Evolutionary conservation across 2,113 vertebrate species (phyloP).

Genomic region (Alosa alosa): DNA sequence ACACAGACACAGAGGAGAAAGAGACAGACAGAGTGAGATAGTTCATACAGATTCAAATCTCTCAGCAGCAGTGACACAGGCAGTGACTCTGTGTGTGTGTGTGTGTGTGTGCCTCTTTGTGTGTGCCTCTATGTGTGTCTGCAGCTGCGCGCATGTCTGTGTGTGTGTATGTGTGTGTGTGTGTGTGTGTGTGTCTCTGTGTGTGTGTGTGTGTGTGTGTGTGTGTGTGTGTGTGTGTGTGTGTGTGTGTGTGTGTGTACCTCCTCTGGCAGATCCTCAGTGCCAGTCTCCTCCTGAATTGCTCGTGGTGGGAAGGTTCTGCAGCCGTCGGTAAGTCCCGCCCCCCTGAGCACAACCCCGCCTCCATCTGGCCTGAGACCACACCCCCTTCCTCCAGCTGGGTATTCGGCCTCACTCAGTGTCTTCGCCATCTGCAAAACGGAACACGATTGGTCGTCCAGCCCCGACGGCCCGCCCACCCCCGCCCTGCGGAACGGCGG

Average conservation of each 20-base stretch:
- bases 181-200: not conserved
- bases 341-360: conserved; percentile 51
- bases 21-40: no score
- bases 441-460: conserved; percentile 91
- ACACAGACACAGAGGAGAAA: no score
- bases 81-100: no score
- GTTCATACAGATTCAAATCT: no score
- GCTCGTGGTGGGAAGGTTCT: conserved; percentile 83
- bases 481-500: conserved; percentile 45
- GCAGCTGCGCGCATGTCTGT: no score
- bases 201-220: not conserved
- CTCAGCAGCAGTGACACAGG: no score
- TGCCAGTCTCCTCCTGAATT: conserved; percentile 87
- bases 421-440: conserved; percentile 96
- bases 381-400: conserved; percentile 65
- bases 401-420: conserved; percentile 88
- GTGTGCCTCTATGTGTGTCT: no score
- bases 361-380: conserved; percentile 49
- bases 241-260: conserved; percentile 55
- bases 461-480: conserved; percentile 44
- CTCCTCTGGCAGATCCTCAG: conserved; percentile 90
- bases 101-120: no score
- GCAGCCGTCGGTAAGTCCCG: conserved; percentile 73
- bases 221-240: not conserved
- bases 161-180: no score